Base-by-base conservation (phyloP, 2,888 invertebrate species). In the Drosophila paranaensis region DNA sequence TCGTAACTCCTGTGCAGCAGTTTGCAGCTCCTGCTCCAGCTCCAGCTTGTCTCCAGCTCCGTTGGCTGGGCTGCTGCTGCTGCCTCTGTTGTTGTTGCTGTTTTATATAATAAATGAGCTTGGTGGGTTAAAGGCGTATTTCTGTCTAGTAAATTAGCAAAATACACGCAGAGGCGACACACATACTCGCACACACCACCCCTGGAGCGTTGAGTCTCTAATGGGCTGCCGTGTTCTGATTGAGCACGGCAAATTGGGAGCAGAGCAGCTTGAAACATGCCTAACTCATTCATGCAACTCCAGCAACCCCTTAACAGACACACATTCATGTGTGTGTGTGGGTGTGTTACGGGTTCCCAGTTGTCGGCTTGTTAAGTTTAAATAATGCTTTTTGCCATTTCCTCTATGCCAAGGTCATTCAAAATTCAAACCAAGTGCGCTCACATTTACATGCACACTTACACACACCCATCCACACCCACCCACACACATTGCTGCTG, bases 371-470 rank as follows among this genome's bases (percentile, higher is more conserved):
- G 88, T 80, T 83, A 82, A 80, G 80, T 89, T 91, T 82, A 88
- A 91, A 86, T 90, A 87, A 90, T 90, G 89, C 84, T 74, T 85
- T 90, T 81, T 84, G 82, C 85, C 82, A 82, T 77, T 89, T 90
- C 90, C 82, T 84, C 88, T 90, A 87, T 91, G 91, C 92, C 92
- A 92, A 92, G 93, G 92, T 92, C 93, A 92, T 92, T 92, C 90
- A 89, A 92, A 92, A 93, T 92, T 92, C 93, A 92, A 88, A 91
- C 89, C 88, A 86, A 89, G 84, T 77, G 72, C 68, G 71, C 74
- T 68, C 60, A 74, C 74, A 71, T 55, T 80, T 43, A 58, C 60
- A 79, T 35, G 46, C 55, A 71, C 69, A 70, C 57, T 54, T 43
- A 42, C 35, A 53, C 66, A 78, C 58, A 43, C 61, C 39, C 40